These are phyloP conservation scores for Troglohyphantes excavatus DNA, from an alignment of 2,888 invertebrate species.

Conservation along the genomic window DNA sequence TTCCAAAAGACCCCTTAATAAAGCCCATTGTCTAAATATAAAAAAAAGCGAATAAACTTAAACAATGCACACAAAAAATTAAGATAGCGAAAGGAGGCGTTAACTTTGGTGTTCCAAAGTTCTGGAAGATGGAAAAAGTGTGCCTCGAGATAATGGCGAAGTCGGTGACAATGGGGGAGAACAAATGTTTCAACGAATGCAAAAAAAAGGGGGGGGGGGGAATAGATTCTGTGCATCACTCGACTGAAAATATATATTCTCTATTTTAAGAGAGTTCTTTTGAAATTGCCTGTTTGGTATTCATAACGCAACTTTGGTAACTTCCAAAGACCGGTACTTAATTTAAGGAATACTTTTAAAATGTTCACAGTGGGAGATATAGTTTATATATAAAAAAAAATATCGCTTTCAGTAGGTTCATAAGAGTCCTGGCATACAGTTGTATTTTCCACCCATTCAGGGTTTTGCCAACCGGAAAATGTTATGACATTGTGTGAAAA, in stretches of 20 bases:
- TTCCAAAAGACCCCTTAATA: neutral
- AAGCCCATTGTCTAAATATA: neutral
- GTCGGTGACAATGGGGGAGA: neutral
- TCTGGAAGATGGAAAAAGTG: neutral
- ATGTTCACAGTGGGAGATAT: too few relatives aligned
- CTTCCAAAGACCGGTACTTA: too few relatives aligned
- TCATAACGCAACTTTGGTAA: too few relatives aligned
- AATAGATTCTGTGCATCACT: constrained; percentile 16
- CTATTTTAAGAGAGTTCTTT: too few relatives aligned
- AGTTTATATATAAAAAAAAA: too few relatives aligned
- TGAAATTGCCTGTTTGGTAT: too few relatives aligned
- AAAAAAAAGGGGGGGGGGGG: neutral
- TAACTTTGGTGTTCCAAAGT: neutral
- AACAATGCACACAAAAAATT: neutral
- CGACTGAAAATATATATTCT: neutral
- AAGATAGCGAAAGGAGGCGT: neutral
- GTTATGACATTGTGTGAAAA: too few relatives aligned
- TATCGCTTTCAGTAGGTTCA: too few relatives aligned
- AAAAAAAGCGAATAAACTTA: neutral
- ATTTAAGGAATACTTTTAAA: too few relatives aligned
- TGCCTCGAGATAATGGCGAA: neutral
- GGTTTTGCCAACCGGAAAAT: too few relatives aligned
- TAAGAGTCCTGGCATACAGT: too few relatives aligned
- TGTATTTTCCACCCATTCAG: too few relatives aligned
- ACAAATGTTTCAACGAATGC: neutral